These are phyloP conservation scores for Acrocephalus scirpaceus DNA, from an alignment of 2,797 vertebrate genomes.

Conservation along the genomic window DNA sequence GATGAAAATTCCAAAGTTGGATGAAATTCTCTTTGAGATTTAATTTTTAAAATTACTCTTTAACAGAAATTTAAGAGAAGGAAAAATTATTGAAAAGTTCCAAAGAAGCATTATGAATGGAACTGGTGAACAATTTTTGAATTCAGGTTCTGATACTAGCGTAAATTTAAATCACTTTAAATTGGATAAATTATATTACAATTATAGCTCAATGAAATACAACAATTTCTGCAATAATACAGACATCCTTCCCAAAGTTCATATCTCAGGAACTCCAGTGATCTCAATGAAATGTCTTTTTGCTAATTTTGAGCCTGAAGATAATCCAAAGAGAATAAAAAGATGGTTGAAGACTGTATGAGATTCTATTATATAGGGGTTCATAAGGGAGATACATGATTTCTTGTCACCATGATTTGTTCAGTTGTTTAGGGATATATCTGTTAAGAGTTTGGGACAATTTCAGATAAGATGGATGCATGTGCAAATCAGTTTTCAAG, in stretches of 20 bases:
- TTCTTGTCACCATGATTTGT: background rate
- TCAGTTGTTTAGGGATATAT: background rate
- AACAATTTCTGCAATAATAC: conserved; percentile 11
- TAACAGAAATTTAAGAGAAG: background rate
- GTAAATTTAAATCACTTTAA: conserved; percentile 38
- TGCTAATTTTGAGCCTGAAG: conserved; percentile 32
- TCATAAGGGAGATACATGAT: background rate
- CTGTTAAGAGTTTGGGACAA: background rate
- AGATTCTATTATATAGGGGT: background rate
- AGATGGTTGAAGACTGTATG: background rate
- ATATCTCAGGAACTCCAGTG: background rate
- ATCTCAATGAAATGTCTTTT: conserved; percentile 2
- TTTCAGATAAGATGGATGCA: background rate
- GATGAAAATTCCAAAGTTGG: background rate
- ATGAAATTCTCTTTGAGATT: background rate
- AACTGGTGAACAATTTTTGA: background rate
- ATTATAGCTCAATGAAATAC: conserved; percentile 16
- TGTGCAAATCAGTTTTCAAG: background rate
- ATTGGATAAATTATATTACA: conserved; percentile 22
- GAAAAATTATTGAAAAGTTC: background rate
- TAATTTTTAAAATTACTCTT: background rate
- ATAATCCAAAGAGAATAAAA: conserved; percentile 25
- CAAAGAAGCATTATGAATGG: background rate
- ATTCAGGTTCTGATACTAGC: background rate
- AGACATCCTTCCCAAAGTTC: background rate